phyloP scores from a whole-genome alignment of 2,888 invertebrate genomes.

The Ligdia adustata region DNA sequence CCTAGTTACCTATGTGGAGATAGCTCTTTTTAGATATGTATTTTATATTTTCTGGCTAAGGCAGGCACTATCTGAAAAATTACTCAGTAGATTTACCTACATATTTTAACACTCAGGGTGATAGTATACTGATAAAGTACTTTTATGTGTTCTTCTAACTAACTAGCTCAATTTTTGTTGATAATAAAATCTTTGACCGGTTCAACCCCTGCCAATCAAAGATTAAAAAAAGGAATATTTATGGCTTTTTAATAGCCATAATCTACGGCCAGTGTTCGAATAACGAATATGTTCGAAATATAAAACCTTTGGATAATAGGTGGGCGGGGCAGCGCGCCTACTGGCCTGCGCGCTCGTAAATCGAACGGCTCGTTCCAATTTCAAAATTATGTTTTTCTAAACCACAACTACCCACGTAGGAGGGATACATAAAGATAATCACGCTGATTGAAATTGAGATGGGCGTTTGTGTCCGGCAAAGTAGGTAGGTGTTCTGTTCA shows the following conservation, averaged over 20 bases:
- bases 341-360: slow-evolving; percentile 56
- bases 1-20: no score
- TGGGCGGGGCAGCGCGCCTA: slow-evolving; percentile 56
- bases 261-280: slow-evolving; percentile 19
- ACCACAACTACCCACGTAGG: slow-evolving; percentile 22
- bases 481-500: no score
- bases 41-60: no score
- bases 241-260: slow-evolving; percentile 27
- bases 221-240: slow-evolving; percentile 12
- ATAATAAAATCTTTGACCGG: no score
- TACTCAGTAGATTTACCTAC: no score
- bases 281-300: slow-evolving; percentile 26
- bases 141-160: no score
- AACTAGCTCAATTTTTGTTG: no score
- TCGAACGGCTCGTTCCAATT: slow-evolving; percentile 37
- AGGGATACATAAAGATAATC: slow-evolving; percentile 21
- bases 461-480: slow-evolving; percentile 11
- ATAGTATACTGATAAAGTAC: no score
- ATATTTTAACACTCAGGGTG: no score
- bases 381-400: slow-evolving; percentile 34
- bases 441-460: slow-evolving; percentile 5
- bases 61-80: no score
- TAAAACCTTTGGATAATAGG: slow-evolving; percentile 49
- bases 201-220: slow-evolving; percentile 14
- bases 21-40: no score